These are phyloP conservation scores for Nymphicus hollandicus DNA, from an alignment of 2,113 vertebrate species.

Conservation along the genomic window DNA sequence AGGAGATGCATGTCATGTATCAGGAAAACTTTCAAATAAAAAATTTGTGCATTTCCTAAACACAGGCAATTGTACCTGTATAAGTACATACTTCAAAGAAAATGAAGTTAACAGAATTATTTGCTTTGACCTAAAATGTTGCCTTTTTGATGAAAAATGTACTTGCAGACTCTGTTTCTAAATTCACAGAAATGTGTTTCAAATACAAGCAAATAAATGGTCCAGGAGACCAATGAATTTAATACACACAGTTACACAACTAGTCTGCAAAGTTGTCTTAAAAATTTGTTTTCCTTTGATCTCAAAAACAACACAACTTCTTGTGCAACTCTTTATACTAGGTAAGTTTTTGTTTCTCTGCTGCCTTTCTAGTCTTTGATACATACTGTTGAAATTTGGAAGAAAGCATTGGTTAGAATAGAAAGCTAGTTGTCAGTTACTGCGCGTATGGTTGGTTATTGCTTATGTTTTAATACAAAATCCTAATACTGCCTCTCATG, in stretches of 20 bases:
- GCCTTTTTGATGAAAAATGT: neutral
- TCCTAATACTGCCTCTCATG: neutral
- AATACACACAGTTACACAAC: neutral
- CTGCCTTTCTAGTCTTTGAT: neutral
- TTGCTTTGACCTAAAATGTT: neutral
- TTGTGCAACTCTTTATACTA: neutral
- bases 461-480: neutral
- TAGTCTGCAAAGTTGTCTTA: neutral
- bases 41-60: neutral
- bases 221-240: neutral
- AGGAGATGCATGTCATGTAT: neutral
- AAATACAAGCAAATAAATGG: neutral
- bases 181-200: neutral
- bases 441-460: neutral
- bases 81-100: neutral
- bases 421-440: neutral
- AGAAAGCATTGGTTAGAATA: neutral
- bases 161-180: neutral
- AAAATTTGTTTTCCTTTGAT: neutral
- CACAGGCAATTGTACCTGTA: neutral
- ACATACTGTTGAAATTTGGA: neutral
- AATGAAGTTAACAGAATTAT: neutral
- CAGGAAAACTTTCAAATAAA: neutral
- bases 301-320: neutral
- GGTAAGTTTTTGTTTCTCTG: neutral